A percentile compares a stretch with the other conserved stretches of the same genome.
Conservation (phyloP, 2,888 invertebrate genomes). For the Ormyrus pomaceus region DNA sequence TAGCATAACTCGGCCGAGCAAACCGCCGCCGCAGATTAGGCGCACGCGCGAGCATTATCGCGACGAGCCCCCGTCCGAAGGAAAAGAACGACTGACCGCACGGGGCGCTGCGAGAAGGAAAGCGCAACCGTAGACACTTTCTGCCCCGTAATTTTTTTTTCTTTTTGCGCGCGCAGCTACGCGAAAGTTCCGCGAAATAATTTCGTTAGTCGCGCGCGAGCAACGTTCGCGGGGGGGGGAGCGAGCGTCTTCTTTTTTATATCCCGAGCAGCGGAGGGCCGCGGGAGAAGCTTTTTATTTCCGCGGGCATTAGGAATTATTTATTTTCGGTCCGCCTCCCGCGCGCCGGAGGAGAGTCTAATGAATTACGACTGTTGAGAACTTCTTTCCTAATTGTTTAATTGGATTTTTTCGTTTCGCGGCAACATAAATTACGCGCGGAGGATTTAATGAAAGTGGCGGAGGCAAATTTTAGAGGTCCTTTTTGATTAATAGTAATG, state of each 20-base stretch:
- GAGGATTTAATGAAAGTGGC: constrained; percentile 13
- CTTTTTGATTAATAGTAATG: too few relatives aligned
- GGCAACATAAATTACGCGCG: constrained; percentile 10
- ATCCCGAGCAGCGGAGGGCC: neutral
- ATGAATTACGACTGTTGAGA: constrained; percentile 39
- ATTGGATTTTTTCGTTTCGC: constrained; percentile 36
- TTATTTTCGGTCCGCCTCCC: constrained; percentile 26
- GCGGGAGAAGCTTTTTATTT: neutral
- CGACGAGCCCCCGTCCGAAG: neutral
- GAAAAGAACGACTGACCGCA: constrained; percentile 8
- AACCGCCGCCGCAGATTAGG: constrained; percentile 27
- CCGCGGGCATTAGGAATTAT: constrained; percentile 38
- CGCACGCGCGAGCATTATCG: constrained; percentile 14
- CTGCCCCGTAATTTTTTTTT: neutral
- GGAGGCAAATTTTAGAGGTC: neutral
- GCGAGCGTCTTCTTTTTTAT: neutral
- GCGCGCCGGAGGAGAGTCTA: constrained; percentile 12
- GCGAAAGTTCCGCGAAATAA: constrained; percentile 44
- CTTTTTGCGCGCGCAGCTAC: neutral
- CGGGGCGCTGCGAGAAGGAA: neutral
- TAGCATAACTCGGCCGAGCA: neutral
- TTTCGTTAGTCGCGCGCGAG: constrained; percentile 27
- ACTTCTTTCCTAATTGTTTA: constrained; percentile 44
- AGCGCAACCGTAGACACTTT: neutral
- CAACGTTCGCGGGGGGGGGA: neutral